Evolutionary conservation across 2,888 invertebrate genomes (phyloP).

Genomic region (Dinocampus coccinellae): DNA sequence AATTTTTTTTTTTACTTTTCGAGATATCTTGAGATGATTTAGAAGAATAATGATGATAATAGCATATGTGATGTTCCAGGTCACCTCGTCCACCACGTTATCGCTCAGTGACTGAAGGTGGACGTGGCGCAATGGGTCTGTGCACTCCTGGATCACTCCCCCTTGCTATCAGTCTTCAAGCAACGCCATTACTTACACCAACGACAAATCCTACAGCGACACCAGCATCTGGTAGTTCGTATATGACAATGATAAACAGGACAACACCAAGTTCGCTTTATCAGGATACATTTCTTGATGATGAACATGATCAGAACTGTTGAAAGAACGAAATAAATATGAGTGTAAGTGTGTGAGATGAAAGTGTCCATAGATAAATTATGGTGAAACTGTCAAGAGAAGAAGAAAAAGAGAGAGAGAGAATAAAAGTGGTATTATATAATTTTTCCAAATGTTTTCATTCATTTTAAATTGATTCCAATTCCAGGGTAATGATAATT

Average conservation of each 20-base stretch:
- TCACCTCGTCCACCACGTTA: slow-evolving; percentile 80
- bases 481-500: too few relatives aligned
- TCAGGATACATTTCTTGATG: slow-evolving; percentile 54
- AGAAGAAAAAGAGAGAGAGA: too few relatives aligned
- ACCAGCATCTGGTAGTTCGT: slow-evolving; percentile 65
- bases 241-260: slow-evolving; percentile 55
- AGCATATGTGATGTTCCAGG: slow-evolving; percentile 66
- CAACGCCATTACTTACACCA: slow-evolving; percentile 71
- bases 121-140: slow-evolving; percentile 78
- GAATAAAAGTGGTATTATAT: background rate
- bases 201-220: slow-evolving; percentile 52
- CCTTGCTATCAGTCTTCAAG: slow-evolving; percentile 81
- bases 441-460: too few relatives aligned
- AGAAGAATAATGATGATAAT: background rate
- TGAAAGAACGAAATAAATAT: slow-evolving; percentile 7
- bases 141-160: slow-evolving; percentile 82
- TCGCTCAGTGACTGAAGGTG: slow-evolving; percentile 77
- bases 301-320: slow-evolving; percentile 48
- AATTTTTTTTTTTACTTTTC: slow-evolving; percentile 6
- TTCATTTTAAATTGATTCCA: too few relatives aligned
- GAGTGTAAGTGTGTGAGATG: background rate
- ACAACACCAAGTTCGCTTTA: slow-evolving; percentile 55
- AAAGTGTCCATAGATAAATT: background rate
- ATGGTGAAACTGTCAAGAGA: too few relatives aligned
- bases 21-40: background rate